Percentiles rank a stretch among this genome's conserved stretches.
Conservation (phyloP, 1,140 invertebrate species). For the Gyrodactylus salaris region DNA sequence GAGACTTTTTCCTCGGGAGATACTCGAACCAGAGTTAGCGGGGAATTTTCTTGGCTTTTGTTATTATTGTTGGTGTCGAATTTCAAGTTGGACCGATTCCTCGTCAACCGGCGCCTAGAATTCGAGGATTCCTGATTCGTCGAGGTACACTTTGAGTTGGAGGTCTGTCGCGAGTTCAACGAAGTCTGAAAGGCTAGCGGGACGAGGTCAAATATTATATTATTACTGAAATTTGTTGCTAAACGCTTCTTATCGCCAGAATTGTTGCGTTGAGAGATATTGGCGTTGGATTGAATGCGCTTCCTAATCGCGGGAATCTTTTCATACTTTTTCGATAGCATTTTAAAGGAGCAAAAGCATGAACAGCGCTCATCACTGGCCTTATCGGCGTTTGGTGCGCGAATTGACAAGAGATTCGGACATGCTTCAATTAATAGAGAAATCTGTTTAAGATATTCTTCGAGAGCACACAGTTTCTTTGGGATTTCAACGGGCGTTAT, state of each 20-base stretch:
- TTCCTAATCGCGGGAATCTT: background rate
- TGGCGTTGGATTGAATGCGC: background rate
- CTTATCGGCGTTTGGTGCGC: background rate
- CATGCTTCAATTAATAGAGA: background rate
- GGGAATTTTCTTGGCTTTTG: background rate
- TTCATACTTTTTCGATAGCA: background rate
- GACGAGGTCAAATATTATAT: background rate
- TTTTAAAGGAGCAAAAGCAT: background rate
- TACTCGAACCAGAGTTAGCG: too few relatives aligned
- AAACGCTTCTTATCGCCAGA: background rate
- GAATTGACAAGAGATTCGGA: background rate
- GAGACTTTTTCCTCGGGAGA: background rate
- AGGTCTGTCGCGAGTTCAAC: background rate
- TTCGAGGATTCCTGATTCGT: background rate
- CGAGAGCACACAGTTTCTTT: background rate
- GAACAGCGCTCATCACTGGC: background rate
- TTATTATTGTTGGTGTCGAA: background rate
- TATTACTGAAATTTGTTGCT: background rate
- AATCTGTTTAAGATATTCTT: background rate
- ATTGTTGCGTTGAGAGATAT: background rate
- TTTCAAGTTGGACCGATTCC: background rate
- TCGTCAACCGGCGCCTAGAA: background rate
- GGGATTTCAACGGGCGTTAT: background rate
- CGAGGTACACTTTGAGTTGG: background rate
- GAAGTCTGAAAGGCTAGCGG: background rate